Evolutionary conservation across 2,888 invertebrate genomes (phyloP).

Genomic region (Pseudococcus jackbeardsleyi): DNA sequence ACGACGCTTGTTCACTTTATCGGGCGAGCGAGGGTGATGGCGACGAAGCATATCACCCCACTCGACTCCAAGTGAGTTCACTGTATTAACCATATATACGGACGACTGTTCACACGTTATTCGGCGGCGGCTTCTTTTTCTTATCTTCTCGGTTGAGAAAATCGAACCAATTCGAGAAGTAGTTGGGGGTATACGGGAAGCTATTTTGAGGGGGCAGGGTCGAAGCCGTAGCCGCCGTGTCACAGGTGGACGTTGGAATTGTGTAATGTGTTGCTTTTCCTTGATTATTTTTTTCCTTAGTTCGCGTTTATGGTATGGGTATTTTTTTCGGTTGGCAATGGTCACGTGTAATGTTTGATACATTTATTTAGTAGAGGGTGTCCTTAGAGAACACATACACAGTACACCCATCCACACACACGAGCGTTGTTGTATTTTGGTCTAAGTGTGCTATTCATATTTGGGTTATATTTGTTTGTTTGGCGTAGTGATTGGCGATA

Average conservation of each 20-base stretch:
- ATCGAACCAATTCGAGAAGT: background rate
- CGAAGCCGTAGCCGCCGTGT: background rate
- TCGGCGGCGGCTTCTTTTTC: background rate
- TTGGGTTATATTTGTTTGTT: background rate
- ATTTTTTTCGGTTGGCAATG: background rate
- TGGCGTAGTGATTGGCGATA: constrained; percentile 16
- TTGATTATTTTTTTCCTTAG: background rate
- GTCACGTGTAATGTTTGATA: constrained; percentile 15
- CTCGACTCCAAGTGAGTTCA: constrained; percentile 59
- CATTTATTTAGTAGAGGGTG: background rate
- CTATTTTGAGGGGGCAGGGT: background rate
- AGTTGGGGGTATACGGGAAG: background rate
- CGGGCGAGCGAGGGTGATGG: constrained; percentile 61
- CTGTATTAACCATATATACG: constrained; percentile 20
- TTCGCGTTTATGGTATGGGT: constrained; percentile 2
- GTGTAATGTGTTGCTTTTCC: constrained; percentile 35
- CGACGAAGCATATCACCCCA: constrained; percentile 58
- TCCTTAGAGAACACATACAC: background rate
- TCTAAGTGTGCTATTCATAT: background rate
- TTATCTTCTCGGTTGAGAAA: background rate
- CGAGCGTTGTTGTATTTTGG: background rate
- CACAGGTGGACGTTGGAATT: background rate
- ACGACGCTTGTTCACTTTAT: constrained; percentile 54
- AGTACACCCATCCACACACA: background rate
- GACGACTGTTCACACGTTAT: constrained; percentile 23